Conservation (phyloP, 2,888 invertebrate genomes). For the Ophion ellenae region DNA sequence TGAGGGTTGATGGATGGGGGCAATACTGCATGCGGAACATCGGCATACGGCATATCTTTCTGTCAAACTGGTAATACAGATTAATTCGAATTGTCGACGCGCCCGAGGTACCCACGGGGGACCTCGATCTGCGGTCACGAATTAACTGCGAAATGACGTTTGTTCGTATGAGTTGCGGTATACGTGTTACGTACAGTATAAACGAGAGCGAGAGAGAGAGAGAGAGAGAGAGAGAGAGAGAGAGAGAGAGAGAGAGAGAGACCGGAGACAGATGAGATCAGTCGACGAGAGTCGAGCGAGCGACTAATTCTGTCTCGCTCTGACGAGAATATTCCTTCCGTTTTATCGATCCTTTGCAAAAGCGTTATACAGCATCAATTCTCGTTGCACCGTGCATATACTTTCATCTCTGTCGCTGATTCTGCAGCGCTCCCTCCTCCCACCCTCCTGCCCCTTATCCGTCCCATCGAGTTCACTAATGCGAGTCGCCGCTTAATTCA, state of each 20-base stretch:
- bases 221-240: constrained; percentile 15
- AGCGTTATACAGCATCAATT: not conserved
- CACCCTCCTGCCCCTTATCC: not conserved
- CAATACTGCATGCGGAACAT: constrained; percentile 35
- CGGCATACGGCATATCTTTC: constrained; percentile 52
- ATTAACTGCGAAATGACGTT: constrained; percentile 64
- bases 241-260: not conserved
- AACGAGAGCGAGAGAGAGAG: constrained; percentile 24
- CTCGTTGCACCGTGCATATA: constrained; percentile 29
- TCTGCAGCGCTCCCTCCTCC: not conserved
- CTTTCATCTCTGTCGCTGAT: constrained; percentile 26
- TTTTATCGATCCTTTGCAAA: constrained; percentile 53
- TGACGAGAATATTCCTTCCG: constrained; percentile 51
- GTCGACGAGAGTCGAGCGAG: constrained; percentile 32
- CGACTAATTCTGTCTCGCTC: constrained; percentile 17
- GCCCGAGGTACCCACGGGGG: constrained; percentile 56
- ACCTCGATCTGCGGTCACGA: constrained; percentile 57
- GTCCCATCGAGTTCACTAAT: constrained; percentile 36
- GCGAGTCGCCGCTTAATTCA: constrained; percentile 52
- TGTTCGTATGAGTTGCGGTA: constrained; percentile 23
- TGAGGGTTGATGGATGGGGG: constrained; percentile 5
- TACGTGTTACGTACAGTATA: not conserved
- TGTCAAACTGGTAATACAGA: constrained; percentile 69
- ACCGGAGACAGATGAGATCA: constrained; percentile 21
- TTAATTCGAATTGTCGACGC: constrained; percentile 74